Conservation (phyloP, 2,797 vertebrate species). For the Cheirogaleus major region DNA sequence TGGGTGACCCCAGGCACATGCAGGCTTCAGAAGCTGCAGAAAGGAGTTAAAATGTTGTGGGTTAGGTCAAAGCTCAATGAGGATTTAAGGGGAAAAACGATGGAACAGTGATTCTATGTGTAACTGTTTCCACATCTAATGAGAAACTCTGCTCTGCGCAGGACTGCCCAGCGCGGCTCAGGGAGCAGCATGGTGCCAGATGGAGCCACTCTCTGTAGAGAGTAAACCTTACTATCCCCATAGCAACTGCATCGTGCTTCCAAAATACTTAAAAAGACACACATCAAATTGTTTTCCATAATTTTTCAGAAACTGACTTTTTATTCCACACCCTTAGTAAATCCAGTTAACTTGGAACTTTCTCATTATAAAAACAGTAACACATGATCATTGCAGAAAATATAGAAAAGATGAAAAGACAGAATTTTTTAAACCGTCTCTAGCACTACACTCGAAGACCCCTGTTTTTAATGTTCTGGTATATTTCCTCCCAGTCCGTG, state of each 20-base stretch:
- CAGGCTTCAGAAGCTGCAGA: neutral
- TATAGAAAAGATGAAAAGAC: neutral
- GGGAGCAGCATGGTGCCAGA: neutral
- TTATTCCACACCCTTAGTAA: constrained; percentile 28
- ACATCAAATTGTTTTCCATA: constrained; percentile 54
- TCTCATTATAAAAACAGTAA: constrained; percentile 42
- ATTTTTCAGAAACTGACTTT: constrained; percentile 63
- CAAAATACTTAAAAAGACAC: constrained; percentile 63
- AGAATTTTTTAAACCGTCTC: neutral
- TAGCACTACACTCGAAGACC: neutral
- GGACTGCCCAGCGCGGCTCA: neutral
- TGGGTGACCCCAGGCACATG: neutral
- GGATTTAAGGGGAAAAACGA: neutral
- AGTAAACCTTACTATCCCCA: constrained; percentile 59
- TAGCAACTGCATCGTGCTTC: constrained; percentile 56
- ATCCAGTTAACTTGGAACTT: constrained; percentile 24
- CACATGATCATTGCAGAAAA: neutral
- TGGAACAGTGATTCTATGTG: neutral
- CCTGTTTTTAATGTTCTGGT: neutral
- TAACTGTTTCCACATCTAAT: constrained; percentile 53
- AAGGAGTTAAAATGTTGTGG: neutral
- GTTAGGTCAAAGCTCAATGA: neutral
- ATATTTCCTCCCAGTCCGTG: neutral
- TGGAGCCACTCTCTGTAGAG: constrained; percentile 47
- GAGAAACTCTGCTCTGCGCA: neutral